phyloP scores from a whole-genome alignment of 1,140 invertebrate genomes.

The Littorina saxatilis region DNA sequence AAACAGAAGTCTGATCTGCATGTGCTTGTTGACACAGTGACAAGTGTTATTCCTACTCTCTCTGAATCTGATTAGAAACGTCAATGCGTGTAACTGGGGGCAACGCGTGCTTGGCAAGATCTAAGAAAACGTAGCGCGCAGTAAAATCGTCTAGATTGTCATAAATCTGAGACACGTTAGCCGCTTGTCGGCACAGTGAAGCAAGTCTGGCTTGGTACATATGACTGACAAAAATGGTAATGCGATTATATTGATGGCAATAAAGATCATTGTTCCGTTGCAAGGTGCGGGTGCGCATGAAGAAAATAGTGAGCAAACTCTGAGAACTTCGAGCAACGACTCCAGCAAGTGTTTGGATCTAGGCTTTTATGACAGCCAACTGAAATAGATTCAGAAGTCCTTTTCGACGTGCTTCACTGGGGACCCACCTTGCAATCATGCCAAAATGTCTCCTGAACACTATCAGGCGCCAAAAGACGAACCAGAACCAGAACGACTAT shows the following conservation, averaged over 20 bases:
- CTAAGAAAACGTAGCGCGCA: background rate
- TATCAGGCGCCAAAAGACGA: slow-evolving; percentile 35
- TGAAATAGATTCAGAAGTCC: no score
- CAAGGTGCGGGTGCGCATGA: background rate
- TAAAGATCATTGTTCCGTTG: background rate
- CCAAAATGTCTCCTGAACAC: slow-evolving; percentile 40
- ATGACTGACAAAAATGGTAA: background rate
- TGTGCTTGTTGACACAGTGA: slow-evolving; percentile 1
- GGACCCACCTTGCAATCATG: slow-evolving; percentile 18
- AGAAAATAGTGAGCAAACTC: slow-evolving; percentile 1
- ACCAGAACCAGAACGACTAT: background rate
- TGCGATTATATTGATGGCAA: no score
- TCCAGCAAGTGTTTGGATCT: slow-evolving; percentile 12
- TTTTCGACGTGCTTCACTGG: no score
- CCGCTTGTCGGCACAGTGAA: background rate
- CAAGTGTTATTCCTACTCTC: background rate
- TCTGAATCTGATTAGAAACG: background rate
- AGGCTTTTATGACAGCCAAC: background rate
- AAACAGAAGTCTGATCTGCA: no score
- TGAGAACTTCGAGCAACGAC: background rate
- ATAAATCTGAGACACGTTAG: no score
- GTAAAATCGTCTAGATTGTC: no score
- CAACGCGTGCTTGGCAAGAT: background rate
- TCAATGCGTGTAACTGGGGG: background rate
- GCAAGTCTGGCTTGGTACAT: background rate